These are phyloP conservation scores for Dione vanillae DNA, from an alignment of 2,888 invertebrate species.

Conservation along the genomic window DNA sequence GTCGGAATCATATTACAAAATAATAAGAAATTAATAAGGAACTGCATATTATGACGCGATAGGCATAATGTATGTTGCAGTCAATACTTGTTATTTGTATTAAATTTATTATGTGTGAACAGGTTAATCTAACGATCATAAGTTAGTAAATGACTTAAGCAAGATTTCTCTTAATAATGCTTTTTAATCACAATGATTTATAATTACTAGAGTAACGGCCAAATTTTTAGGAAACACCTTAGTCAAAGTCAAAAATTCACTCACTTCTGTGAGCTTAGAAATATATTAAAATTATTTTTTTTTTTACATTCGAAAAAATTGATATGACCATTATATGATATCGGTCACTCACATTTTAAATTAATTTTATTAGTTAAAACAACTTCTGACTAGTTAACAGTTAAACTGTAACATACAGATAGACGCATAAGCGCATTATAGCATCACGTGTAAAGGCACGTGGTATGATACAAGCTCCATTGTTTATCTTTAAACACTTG, in stretches of 20 bases:
- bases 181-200: too few species aligned
- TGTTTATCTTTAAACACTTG: slow-evolving; percentile 20
- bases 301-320: too few species aligned
- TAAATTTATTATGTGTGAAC: background rate
- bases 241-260: too few species aligned
- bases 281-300: too few species aligned
- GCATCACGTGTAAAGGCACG: slow-evolving; percentile 13
- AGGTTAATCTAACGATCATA: background rate
- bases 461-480: slow-evolving; percentile 30
- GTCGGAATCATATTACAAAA: slow-evolving; percentile 21
- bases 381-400: background rate
- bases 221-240: too few species aligned
- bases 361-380: background rate
- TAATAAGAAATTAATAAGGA: slow-evolving; percentile 14
- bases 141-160: too few species aligned
- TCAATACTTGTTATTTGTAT: background rate
- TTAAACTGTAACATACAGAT: background rate
- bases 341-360: too few species aligned
- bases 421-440: slow-evolving; percentile 8
- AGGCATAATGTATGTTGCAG: background rate
- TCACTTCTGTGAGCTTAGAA: too few species aligned
- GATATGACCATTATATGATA: too few species aligned
- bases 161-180: too few species aligned
- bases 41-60: slow-evolving; percentile 8
- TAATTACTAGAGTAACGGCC: too few species aligned